phyloP scores from a whole-genome alignment of 2,113 vertebrate species.

The Muntiacus reevesi region DNA sequence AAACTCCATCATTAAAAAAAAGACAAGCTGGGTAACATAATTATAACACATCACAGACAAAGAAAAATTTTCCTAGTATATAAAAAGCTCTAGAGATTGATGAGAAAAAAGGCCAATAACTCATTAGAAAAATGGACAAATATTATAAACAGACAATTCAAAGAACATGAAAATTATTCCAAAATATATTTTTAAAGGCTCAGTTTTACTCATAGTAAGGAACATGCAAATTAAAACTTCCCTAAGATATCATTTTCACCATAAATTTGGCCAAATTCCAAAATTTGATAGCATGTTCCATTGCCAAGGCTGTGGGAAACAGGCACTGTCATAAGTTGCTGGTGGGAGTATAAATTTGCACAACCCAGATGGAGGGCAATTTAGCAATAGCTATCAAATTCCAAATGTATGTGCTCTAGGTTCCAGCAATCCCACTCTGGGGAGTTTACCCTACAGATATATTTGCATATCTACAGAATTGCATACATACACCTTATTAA shows the following conservation, averaged over 20 bases:
- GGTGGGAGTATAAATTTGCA: slow-evolving; percentile 34
- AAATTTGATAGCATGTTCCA: background rate
- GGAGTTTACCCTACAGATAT: background rate
- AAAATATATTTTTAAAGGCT: slow-evolving; percentile 31
- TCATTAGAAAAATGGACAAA: slow-evolving; percentile 9
- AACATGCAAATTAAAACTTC: slow-evolving; percentile 40
- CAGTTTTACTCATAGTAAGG: slow-evolving; percentile 39
- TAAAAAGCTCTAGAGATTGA: background rate
- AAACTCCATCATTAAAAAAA: background rate
- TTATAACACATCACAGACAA: background rate
- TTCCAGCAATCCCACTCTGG: background rate
- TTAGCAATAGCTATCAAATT: slow-evolving; percentile 48
- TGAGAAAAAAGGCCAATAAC: background rate
- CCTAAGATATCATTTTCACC: slow-evolving; percentile 28
- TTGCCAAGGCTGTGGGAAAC: slow-evolving; percentile 26
- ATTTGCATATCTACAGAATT: slow-evolving; percentile 41
- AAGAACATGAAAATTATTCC: slow-evolving; percentile 44
- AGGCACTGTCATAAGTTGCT: background rate
- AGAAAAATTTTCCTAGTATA: background rate
- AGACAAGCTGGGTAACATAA: background rate
- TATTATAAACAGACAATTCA: slow-evolving; percentile 29
- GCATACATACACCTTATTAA: background rate
- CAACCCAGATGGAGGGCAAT: slow-evolving; percentile 39
- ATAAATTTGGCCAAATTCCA: slow-evolving; percentile 52
- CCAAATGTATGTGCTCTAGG: slow-evolving; percentile 1